These are phyloP conservation scores for Acleris sparsana DNA, from an alignment of 2,888 invertebrate species.

Conservation along the genomic window DNA sequence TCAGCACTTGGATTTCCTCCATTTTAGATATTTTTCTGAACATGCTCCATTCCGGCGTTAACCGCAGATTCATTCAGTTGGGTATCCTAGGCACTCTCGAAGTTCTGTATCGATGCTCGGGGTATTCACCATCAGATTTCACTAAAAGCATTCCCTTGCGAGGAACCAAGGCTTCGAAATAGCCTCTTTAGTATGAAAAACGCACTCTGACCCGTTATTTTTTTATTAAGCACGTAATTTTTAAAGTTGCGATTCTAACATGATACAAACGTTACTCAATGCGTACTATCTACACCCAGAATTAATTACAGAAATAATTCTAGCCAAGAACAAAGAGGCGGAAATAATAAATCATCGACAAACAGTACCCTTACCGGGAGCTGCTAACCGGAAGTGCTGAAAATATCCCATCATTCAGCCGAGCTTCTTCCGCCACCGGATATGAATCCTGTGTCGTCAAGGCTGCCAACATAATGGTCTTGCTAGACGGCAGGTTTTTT, in stretches of 20 bases:
- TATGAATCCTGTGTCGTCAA: constrained; percentile 63
- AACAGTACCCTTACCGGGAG: constrained; percentile 46
- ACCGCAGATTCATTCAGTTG: too few species aligned
- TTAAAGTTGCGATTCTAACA: too few species aligned
- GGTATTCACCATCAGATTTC: too few species aligned
- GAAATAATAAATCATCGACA: constrained; percentile 60
- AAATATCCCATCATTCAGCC: constrained; percentile 60
- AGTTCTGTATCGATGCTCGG: too few species aligned
- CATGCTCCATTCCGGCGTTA: too few species aligned
- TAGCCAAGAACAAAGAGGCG: constrained; percentile 42
- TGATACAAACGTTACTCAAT: neutral
- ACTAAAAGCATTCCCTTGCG: too few species aligned
- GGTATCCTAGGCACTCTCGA: too few species aligned
- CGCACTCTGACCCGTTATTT: too few species aligned
- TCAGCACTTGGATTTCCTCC: too few species aligned
- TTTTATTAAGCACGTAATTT: neutral
- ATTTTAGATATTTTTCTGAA: too few species aligned
- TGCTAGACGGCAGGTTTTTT: constrained; percentile 35
- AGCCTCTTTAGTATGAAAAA: too few species aligned
- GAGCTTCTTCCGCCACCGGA: constrained; percentile 55
- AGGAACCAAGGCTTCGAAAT: too few species aligned
- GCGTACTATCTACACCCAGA: constrained; percentile 4
- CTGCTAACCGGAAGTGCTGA: constrained; percentile 49
- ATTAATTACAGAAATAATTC: constrained; percentile 35
- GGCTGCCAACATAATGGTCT: constrained; percentile 46